A percentile compares a stretch with the other conserved stretches of the same genome.
phyloP scores from a whole-genome alignment of 2,797 vertebrate species.

The Bradypodion ventrale region DNA sequence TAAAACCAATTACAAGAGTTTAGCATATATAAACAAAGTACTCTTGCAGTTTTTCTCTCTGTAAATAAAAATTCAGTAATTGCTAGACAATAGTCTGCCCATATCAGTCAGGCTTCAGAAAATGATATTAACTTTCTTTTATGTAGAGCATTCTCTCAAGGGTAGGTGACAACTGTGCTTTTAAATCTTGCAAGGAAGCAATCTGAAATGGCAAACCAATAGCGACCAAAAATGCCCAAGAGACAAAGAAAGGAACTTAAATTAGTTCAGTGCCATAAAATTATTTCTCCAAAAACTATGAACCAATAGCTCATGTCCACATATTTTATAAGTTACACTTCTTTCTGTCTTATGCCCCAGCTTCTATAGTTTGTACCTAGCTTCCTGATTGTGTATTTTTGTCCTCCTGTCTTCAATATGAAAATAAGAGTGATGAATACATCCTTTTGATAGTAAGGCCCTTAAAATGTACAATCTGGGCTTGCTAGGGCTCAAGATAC shows the following conservation, averaged over 20 bases:
- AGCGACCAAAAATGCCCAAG: conserved; percentile 13
- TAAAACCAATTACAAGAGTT: no score
- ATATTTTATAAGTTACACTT: conserved; percentile 7
- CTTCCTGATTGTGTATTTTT: not conserved
- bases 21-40: conserved; percentile 20
- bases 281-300: not conserved
- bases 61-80: not conserved
- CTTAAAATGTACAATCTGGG: not conserved
- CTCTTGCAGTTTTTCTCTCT: conserved; percentile 36
- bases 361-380: not conserved
- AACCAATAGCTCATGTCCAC: conserved; percentile 5
- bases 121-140: conserved; percentile 5
- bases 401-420: not conserved
- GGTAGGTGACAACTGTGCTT: not conserved
- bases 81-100: not conserved
- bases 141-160: not conserved
- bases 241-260: conserved; percentile 10
- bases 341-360: not conserved
- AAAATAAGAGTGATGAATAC: not conserved
- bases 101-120: not conserved
- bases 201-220: conserved; percentile 19
- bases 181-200: conserved; percentile 25
- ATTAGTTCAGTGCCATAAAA: conserved; percentile 1
- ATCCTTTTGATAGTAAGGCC: not conserved
- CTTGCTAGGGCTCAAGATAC: no score